Percentiles rank a stretch among this genome's conserved stretches.
These are phyloP conservation scores for Balaenoptera acutorostrata DNA, from an alignment of 2,113 vertebrate species.

Conservation along the genomic window DNA sequence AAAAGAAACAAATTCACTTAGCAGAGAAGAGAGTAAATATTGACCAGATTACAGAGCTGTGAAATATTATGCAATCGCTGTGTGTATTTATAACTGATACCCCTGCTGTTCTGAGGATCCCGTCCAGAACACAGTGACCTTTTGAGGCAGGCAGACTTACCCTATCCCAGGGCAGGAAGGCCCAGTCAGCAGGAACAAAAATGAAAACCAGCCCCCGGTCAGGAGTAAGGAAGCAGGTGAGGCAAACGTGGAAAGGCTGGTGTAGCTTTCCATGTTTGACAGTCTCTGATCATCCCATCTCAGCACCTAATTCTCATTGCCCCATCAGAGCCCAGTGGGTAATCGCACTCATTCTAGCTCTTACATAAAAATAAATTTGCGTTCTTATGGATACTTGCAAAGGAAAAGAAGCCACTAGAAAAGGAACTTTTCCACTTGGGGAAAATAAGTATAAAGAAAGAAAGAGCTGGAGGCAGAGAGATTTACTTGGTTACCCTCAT, in stretches of 20 bases:
- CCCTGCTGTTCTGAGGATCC: not conserved
- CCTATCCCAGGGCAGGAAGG: not conserved
- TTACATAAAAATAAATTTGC: not conserved
- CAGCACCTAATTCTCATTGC: not conserved
- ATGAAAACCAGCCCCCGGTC: not conserved
- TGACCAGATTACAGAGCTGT: not conserved
- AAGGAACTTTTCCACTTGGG: not conserved
- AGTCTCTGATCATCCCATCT: not conserved
- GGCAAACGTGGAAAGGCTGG: not conserved
- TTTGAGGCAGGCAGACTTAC: not conserved
- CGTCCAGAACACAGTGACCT: slow-evolving; percentile 12
- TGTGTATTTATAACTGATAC: not conserved
- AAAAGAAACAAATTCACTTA: slow-evolving; percentile 26
- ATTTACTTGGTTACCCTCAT: not conserved
- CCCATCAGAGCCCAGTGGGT: not conserved
- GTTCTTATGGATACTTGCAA: not conserved
- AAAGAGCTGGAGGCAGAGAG: not conserved
- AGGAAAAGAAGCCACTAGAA: not conserved
- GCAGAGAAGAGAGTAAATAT: slow-evolving; percentile 17
- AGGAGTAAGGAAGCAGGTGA: not conserved
- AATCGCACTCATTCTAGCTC: not conserved
- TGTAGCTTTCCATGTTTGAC: no score
- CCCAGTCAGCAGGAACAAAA: not conserved
- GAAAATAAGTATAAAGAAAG: not conserved
- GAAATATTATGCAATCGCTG: not conserved